Evolutionary conservation across 2,113 vertebrate species (phyloP).

Genomic region (Hydrochoerus hydrochaeris): DNA sequence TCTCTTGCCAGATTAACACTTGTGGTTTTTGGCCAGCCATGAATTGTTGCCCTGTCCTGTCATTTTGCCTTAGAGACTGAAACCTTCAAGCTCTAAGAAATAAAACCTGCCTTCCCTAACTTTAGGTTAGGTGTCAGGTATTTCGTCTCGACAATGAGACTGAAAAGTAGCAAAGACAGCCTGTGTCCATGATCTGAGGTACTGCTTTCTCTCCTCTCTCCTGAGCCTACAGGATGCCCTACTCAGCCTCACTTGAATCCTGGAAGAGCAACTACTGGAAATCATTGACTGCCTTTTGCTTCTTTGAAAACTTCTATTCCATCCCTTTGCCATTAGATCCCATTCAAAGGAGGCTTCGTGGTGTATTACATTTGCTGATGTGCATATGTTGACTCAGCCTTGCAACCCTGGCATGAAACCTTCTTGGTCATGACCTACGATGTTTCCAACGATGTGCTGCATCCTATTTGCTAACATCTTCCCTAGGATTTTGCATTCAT

Average conservation of each 20-base stretch:
- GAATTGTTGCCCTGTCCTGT: too few species aligned
- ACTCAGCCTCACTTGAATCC: not conserved
- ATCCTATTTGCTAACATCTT: not conserved
- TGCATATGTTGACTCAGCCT: not conserved
- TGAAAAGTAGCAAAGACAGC: too few species aligned
- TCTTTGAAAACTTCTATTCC: not conserved
- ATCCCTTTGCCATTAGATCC: not conserved
- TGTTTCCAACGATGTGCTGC: not conserved
- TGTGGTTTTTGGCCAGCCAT: too few species aligned
- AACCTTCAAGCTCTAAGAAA: too few species aligned
- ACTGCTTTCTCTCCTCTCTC: not conserved
- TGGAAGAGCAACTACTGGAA: not conserved
- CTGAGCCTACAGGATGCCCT: not conserved
- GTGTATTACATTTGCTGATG: not conserved
- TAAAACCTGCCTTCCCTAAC: too few species aligned
- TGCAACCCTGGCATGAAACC: not conserved
- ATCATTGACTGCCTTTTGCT: not conserved
- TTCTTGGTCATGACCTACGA: not conserved
- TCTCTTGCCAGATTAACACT: too few species aligned
- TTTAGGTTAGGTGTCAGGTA: too few species aligned
- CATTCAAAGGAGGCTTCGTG: not conserved
- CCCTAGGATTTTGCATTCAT: not conserved
- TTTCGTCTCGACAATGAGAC: too few species aligned
- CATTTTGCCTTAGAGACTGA: too few species aligned
- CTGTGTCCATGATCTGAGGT: too few species aligned